Evolutionary conservation across 2,888 invertebrate species (phyloP).

Genomic region (Pollenia angustigena): DNA sequence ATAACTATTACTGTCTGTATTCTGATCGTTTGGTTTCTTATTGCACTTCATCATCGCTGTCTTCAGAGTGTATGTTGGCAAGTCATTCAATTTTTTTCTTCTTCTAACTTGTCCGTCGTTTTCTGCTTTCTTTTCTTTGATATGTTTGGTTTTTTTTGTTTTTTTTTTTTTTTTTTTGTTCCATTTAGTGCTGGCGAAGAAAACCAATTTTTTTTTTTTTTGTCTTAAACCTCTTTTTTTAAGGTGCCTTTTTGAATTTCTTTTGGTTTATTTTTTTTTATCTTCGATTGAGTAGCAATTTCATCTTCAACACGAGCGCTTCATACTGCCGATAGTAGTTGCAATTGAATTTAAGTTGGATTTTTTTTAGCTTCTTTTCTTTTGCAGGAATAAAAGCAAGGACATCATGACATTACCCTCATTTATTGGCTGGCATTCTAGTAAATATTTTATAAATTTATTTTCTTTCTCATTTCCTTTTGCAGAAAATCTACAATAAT

Average conservation of each 20-base stretch:
- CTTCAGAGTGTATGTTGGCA: conserved; percentile 26
- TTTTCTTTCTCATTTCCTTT: conserved; percentile 50
- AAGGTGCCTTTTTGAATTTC: conserved; percentile 5
- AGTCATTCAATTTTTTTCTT: conserved; percentile 41
- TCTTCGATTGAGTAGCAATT: conserved; percentile 38
- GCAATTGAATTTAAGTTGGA: conserved; percentile 35
- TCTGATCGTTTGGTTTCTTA: conserved; percentile 39
- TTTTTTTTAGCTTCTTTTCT: background rate
- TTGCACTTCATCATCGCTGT: conserved; percentile 57
- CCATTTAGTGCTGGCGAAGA: background rate
- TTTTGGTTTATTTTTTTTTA: conserved; percentile 38
- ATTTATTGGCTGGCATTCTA: conserved; percentile 1
- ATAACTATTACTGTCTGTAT: conserved; percentile 34
- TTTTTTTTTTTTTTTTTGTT: background rate
- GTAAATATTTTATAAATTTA: conserved; percentile 54
- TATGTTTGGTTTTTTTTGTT: background rate
- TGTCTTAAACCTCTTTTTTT: conserved; percentile 21
- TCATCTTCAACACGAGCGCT: conserved; percentile 13
- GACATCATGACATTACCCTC: conserved; percentile 28
- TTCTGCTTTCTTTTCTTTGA: background rate
- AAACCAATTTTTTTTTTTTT: background rate
- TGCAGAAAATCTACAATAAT: background rate
- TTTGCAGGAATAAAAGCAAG: conserved; percentile 22
- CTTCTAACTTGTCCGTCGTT: background rate
- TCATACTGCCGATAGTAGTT: background rate